Conservation (phyloP, 64 coral and sea anemone genomes). For the Platygyra sinensis region DNA sequence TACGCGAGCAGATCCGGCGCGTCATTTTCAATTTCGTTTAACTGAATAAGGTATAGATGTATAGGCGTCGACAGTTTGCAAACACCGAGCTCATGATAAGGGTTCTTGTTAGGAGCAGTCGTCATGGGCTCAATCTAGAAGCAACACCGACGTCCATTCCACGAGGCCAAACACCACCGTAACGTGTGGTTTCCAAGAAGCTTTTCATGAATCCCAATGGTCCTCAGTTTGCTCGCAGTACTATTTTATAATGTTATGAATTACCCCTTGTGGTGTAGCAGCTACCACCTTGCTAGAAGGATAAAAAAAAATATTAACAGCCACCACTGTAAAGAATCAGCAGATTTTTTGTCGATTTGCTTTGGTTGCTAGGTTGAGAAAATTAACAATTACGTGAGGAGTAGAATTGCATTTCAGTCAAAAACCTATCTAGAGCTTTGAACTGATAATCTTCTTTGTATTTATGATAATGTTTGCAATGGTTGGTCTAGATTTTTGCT, state of each 20-base stretch:
- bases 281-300: neutral
- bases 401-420: neutral
- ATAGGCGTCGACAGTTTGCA: neutral
- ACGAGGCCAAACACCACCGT: neutral
- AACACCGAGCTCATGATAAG: neutral
- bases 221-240: neutral
- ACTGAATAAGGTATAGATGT: no score
- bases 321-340: neutral
- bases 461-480: no score
- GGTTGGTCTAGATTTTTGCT: no score
- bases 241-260: neutral
- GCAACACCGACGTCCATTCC: neutral
- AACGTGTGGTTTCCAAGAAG: neutral
- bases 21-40: neutral
- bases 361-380: neutral
- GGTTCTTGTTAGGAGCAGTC: neutral
- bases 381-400: constrained; percentile 22
- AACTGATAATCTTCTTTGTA: no score
- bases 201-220: neutral
- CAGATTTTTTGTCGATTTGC: neutral
- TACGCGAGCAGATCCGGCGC: neutral
- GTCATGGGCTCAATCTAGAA: neutral
- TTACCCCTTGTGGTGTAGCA: neutral
- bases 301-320: neutral
- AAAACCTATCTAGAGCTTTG: neutral